Base-by-base conservation (phyloP, 35 echinoderm and acorn worm species). In the Patiria miniata region DNA sequence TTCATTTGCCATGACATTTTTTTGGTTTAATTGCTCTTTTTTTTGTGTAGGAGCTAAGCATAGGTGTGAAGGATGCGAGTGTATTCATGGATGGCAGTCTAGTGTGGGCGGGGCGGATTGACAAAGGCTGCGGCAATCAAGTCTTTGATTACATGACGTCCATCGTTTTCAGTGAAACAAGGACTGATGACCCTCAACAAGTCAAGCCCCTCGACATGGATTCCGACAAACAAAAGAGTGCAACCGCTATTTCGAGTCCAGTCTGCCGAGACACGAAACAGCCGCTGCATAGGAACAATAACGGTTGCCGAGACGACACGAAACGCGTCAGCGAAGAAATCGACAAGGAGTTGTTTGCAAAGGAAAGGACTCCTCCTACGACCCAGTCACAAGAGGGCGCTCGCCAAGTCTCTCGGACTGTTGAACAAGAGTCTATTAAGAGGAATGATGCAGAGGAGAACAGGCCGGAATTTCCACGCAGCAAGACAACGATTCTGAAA, bases 81-180 rank as follows among this genome's bases (percentile, higher is more conserved):
- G 14, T 97, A 18, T 52, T 85, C 7, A 36, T 90, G 33, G 39
- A 80, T 39, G 89, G 81, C 8, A 68, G 84, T 33, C 18, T 52
- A 0, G 29, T 91, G 5, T 97, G 95, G 95, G 88, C 78, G 37
- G 95, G 95, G 42, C 79, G 40, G 7, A 14, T 97, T 29, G 95
- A 97, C 44, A 97, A 97, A 78, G 95, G 95, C 0, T 97, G 95
- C 37, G 95, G 91, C 0, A 97, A 97, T 53, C 95, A 97, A 78
- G 95, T 97, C 37, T 97, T 97, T 82, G 91, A 97, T 78, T 97
- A 97, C 79, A 93, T 84, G 22, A 89, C 88, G 55, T 57, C 83
- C 33, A 83, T 90, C 18, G 51, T 51, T 21, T 8, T 82, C 15
- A 44, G 51, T 33, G 77, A 78, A 1, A 21, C 52, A 9, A 54